Evolutionary conservation across 2,888 invertebrate genomes (phyloP).

Genomic region (Axea sp.): DNA sequence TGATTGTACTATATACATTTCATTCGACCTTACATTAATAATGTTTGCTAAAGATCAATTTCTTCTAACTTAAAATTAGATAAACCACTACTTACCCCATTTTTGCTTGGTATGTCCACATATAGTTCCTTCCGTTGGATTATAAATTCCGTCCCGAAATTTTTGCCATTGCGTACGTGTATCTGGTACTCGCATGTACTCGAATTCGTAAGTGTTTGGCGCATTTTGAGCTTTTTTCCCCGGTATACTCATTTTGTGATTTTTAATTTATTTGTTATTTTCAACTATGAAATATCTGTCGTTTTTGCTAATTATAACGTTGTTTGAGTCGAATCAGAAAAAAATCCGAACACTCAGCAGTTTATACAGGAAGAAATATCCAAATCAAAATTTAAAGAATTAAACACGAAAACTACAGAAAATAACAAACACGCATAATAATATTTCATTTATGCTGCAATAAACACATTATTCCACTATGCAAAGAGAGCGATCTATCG

Average conservation of each 20-base stretch:
- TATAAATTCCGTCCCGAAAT: slow-evolving; percentile 78
- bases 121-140: slow-evolving; percentile 83
- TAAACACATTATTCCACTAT: slow-evolving; percentile 10
- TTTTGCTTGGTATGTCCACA: slow-evolving; percentile 82
- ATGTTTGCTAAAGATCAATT: too few species aligned
- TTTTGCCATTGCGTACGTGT: slow-evolving; percentile 71
- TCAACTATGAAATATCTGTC: background rate
- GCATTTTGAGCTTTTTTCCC: slow-evolving; percentile 67
- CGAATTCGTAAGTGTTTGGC: slow-evolving; percentile 68
- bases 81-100: slow-evolving; percentile 88
- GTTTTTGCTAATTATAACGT: slow-evolving; percentile 7
- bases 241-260: slow-evolving; percentile 65
- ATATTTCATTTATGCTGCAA: slow-evolving; percentile 25
- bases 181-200: slow-evolving; percentile 71
- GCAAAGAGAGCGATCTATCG: slow-evolving; percentile 63
- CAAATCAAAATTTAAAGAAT: too few species aligned
- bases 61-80: too few species aligned
- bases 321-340: too few species aligned
- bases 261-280: slow-evolving; percentile 1
- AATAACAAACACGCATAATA: slow-evolving; percentile 38
- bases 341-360: too few species aligned
- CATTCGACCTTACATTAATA: too few species aligned
- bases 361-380: too few species aligned
- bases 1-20: too few species aligned
- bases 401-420: background rate